These are phyloP conservation scores for Naso thynnoides DNA, from an alignment of 2,797 vertebrate genomes.

Conservation along the genomic window DNA sequence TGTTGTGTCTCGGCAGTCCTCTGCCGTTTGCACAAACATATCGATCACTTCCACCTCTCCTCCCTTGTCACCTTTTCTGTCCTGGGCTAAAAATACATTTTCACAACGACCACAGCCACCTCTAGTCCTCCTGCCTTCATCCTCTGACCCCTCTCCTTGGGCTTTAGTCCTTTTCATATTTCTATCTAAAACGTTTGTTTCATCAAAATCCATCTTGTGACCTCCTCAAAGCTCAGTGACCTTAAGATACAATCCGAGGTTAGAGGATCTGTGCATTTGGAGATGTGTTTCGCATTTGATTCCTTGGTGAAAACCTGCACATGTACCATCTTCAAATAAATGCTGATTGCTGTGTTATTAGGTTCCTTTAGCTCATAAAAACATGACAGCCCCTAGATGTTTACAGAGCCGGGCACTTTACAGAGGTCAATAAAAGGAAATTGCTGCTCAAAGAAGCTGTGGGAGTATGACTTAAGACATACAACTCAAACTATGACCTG, in stretches of 20 bases:
- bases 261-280: constrained; percentile 13
- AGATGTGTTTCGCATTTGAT: constrained; percentile 8
- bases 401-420: constrained; percentile 70
- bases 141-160: constrained; percentile 51
- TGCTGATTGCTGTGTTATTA: constrained; percentile 75
- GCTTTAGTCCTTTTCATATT: constrained; percentile 55
- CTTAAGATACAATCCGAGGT: constrained; percentile 31
- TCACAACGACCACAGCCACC: constrained; percentile 56
- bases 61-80: constrained; percentile 74
- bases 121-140: constrained; percentile 49
- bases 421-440: constrained; percentile 78
- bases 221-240: constrained; percentile 11
- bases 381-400: constrained; percentile 62
- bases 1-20: constrained; percentile 70
- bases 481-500: constrained; percentile 38
- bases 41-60: constrained; percentile 77
- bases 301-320: constrained; percentile 43
- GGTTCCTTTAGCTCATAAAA: constrained; percentile 76
- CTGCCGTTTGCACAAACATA: constrained; percentile 83
- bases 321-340: constrained; percentile 65
- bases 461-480: constrained; percentile 53
- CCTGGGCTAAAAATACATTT: constrained; percentile 79
- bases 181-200: constrained; percentile 47
- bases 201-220: constrained; percentile 25
- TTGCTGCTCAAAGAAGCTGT: constrained; percentile 60